Evolutionary conservation across 2,888 invertebrate species (phyloP), one percentile per base, ranked within the genome.

Genomic region (Tanytarsus gracilentus): DNA sequence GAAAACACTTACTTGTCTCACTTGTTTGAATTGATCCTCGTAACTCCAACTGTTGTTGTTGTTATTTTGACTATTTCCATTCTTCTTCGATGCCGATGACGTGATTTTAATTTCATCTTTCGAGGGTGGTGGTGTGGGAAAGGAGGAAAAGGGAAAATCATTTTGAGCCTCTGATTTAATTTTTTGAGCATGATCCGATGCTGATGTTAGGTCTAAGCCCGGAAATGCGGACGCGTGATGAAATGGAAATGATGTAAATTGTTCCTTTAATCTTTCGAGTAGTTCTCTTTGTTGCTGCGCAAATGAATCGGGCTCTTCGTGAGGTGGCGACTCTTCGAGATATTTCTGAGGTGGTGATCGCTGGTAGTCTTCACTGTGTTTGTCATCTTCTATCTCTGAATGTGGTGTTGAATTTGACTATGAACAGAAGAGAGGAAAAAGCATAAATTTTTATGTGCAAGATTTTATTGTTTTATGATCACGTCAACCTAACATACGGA

Each of bases 1-100:
- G 9, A 51, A 51, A 50, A 29, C 27, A 77, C 86, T 81, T 81
- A 88, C 88, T 86, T 88, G 87, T 81, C 89, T 85, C 78, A 98
- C 98, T 91, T 99, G 98, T 85, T 97, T 98, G 82, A 98, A 98
- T 81, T 98, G 98, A 78, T 98, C 98, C 76, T 98, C 98, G 76
- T 96, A 98, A 69, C 95, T 94, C 96, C 96, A 98, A 70, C 83
- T 86, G 67, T 72, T 74, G 71, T 84, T 80, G 66, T 84, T 84
- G 67, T 82, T 82, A 14, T 44, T 40, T 60, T 81, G 79, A 51
- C 84, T 83, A 64, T 82, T 80, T 52, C 81, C 81, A 65, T 82
- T 81, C 67, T 84, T 84, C 68, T 80, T 79, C 25, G 81, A 79
- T 16, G 81, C 79, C 29, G 82, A 84, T 8, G 85, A 84, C n/a